Percentiles rank a stretch among this genome's conserved stretches.
These are phyloP conservation scores for Sebastes diploproa DNA, from an alignment of 2,797 vertebrate species.

Conservation along the genomic window DNA sequence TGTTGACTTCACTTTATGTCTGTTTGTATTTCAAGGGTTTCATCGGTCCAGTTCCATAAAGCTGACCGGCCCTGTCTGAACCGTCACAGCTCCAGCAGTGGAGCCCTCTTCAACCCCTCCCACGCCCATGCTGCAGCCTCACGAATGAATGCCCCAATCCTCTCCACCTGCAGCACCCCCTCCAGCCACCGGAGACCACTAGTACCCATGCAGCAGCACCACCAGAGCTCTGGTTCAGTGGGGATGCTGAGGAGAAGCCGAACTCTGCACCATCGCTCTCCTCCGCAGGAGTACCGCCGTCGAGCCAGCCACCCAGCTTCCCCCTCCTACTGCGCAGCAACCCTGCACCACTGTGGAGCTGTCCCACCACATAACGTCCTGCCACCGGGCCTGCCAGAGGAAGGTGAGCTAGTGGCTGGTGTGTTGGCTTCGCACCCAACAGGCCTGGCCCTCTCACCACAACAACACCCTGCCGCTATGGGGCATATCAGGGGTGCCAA, in stretches of 20 bases:
- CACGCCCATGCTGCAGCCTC: slow-evolving; percentile 53
- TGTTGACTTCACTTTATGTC: not conserved
- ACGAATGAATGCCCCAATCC: slow-evolving; percentile 58
- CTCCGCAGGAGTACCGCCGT: slow-evolving; percentile 77
- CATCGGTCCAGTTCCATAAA: slow-evolving; percentile 81
- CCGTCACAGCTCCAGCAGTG: slow-evolving; percentile 82
- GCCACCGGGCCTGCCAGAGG: slow-evolving; percentile 47
- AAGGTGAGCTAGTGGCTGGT: slow-evolving; percentile 49
- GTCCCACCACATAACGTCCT: slow-evolving; percentile 32
- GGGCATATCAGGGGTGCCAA: slow-evolving; percentile 55
- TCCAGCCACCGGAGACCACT: slow-evolving; percentile 78
- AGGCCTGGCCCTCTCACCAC: slow-evolving; percentile 49
- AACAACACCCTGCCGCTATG: slow-evolving; percentile 54
- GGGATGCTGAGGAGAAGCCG: slow-evolving; percentile 82
- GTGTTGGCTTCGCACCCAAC: slow-evolving; percentile 50
- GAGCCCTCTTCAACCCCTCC: slow-evolving; percentile 78
- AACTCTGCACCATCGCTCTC: slow-evolving; percentile 80
- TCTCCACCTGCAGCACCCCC: slow-evolving; percentile 83
- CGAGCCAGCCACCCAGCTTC: slow-evolving; percentile 83
- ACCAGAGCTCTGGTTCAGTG: slow-evolving; percentile 64
- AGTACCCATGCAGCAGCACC: slow-evolving; percentile 63
- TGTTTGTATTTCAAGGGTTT: slow-evolving; percentile 68
- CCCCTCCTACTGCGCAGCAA: slow-evolving; percentile 78
- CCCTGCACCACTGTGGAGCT: slow-evolving; percentile 74
- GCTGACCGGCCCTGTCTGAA: slow-evolving; percentile 80